These are phyloP conservation scores for Tachysurus fulvidraco DNA, from an alignment of 2,113 vertebrate species.

Conservation along the genomic window DNA sequence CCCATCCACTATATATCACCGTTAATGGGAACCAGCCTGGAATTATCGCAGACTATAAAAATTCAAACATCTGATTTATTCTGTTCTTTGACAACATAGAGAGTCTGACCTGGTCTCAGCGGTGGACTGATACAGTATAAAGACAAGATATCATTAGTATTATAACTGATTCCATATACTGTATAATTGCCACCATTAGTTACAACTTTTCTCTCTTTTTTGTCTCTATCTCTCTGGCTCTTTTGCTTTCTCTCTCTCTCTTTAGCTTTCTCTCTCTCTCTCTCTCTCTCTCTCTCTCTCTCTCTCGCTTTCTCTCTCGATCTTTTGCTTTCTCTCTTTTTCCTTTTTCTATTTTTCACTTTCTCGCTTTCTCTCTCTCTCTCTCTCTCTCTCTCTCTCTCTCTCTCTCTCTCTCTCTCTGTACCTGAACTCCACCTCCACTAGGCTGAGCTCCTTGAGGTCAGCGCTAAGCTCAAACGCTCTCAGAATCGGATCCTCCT, in stretches of 20 bases:
- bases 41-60: neutral
- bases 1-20: neutral
- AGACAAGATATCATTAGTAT: neutral
- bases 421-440: conserved; percentile 98
- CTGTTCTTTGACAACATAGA: neutral
- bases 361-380: neutral
- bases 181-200: neutral
- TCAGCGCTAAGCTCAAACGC: conserved; percentile 97
- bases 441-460: conserved; percentile 94
- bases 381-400: neutral
- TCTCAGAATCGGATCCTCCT: conserved; percentile 95
- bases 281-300: neutral
- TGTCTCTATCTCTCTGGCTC: neutral
- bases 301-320: neutral
- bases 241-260: neutral
- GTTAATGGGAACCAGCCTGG: neutral
- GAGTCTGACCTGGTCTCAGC: neutral
- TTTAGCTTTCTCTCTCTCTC: neutral
- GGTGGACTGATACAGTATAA: neutral
- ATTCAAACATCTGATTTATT: neutral
- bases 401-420: neutral
- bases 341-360: no score
- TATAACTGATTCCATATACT: neutral
- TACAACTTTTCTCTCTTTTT: neutral
- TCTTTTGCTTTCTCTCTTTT: neutral